Base-by-base conservation (phyloP, 2,888 invertebrate genomes). In the Steromphala cineraria region DNA sequence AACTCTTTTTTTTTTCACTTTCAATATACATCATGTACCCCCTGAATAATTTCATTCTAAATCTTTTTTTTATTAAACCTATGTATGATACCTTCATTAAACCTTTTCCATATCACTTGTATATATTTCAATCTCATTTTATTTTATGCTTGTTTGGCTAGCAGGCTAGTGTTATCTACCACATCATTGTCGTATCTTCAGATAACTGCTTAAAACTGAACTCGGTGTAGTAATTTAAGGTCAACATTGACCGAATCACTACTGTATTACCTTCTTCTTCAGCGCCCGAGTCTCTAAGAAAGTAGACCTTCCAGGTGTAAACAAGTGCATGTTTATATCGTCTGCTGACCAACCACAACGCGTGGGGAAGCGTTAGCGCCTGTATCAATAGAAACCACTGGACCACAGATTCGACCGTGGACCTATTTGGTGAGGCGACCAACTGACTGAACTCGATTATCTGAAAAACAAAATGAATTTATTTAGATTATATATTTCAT, bases 271-370 rank as follows among this genome's bases (percentile, higher is more conserved):
- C 89, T 82, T 89, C 89, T 80, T 90, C 90, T 31, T 86, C 85
- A 0, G 85, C 87, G 10, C 86, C 82, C 13, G 82, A 76, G 67
- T 86, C 86, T 15, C 89, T 79, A 10, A 88, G 81, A 15, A 90
- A 78, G 80, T 89, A 82, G 31, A 89, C 89, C 67, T 84, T 85
- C 89, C 89, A 91, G 31, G 87, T 82, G 80, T 90, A 91, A 31
- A 83, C 74, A 17, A 89, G 83, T 0, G 89, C 90, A 80, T 90
- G 90, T 2, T 89, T 82, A 83, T 91, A 91, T 67, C 91, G 86
- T 67, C 84, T 86, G 81, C 89, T 89, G 19, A 88, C 76, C 15
- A 87, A 62, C 91, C 91, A 91, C 10, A 91, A 83, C 13, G 88
- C 67, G 80, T 90, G 90, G 10, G 91, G 91, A 31, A 89, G 40